Base-by-base conservation (phyloP, 2,113 vertebrate species). In the Tenebrosternarchus preto region DNA sequence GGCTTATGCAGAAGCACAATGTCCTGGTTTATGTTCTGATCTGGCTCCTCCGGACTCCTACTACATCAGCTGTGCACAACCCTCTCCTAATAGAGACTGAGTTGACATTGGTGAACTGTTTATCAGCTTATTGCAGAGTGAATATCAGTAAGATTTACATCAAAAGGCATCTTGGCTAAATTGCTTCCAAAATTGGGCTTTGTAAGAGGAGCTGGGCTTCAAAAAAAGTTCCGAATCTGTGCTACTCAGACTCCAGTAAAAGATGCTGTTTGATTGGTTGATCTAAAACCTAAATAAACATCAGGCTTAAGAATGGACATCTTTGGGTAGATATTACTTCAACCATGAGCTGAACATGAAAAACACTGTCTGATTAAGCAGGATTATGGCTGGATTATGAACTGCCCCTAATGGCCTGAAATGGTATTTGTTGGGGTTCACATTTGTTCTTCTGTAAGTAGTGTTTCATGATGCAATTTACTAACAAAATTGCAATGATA, bases 41-140 rank as follows among this genome's bases (percentile, higher is more conserved):
- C 24, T 79, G 71, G 63, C 76, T 73, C 81, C 81, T 77, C 74
- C 67, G 69, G 81, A 75, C 76, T 78, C 81, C 72, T 77, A 46
- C 60, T 36, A 66, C 11, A 33, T 82, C 50, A 15, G 29, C 60
- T 73, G 22, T 17, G 33, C 39, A 46, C 59, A 67, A 24, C 67
- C 64, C 78, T 77, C 60, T 55, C 31, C 61, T 67, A 73, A 78
- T 78, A 67, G 76, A 82, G 20, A 55, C 46, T 56, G 57, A 19
- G 60, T 73, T 78, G 81, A 22, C 68, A 82, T 67, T 60, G 66
- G 68, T 78, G 81, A 82, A 75, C 81, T 72, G 39, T 60, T 80
- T 80, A 66, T 80, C 71, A 68, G 63, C 67, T 64, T 68, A 81
- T 25, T 69, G 73, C 33, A 29, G 39, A 27, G 73, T 69, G 50